These are phyloP conservation scores for Rhinoraja longicauda DNA, from an alignment of 2,797 vertebrate species.

Conservation along the genomic window DNA sequence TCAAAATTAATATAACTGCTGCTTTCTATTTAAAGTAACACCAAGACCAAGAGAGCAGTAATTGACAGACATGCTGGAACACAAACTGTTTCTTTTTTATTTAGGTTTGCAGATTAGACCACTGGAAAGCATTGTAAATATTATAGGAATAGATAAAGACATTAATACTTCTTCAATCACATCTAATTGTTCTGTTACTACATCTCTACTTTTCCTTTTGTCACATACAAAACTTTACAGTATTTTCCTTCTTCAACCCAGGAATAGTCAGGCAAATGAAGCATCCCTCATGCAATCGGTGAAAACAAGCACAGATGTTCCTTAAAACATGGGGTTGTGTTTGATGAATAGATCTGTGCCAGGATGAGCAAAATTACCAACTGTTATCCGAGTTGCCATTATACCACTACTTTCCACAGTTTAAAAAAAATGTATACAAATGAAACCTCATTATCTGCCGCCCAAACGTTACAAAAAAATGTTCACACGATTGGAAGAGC, in stretches of 20 bases:
- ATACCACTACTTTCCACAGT: background rate
- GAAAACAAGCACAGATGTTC: background rate
- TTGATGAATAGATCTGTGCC: background rate
- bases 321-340: background rate
- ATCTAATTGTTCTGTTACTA: background rate
- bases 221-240: background rate
- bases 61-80: background rate
- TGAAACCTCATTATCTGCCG: background rate
- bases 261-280: background rate
- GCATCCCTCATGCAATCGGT: background rate
- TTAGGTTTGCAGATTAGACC: background rate
- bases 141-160: background rate
- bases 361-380: background rate
- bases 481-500: background rate
- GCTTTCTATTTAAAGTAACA: background rate
- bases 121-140: background rate
- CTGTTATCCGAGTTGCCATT: background rate
- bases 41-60: background rate
- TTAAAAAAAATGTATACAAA: background rate
- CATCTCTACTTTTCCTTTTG: background rate
- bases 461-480: background rate
- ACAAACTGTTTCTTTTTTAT: background rate
- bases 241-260: background rate
- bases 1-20: background rate
- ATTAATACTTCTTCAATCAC: background rate